Base-by-base conservation (phyloP, 2,888 invertebrate genomes). In the Brachyptera putata region DNA sequence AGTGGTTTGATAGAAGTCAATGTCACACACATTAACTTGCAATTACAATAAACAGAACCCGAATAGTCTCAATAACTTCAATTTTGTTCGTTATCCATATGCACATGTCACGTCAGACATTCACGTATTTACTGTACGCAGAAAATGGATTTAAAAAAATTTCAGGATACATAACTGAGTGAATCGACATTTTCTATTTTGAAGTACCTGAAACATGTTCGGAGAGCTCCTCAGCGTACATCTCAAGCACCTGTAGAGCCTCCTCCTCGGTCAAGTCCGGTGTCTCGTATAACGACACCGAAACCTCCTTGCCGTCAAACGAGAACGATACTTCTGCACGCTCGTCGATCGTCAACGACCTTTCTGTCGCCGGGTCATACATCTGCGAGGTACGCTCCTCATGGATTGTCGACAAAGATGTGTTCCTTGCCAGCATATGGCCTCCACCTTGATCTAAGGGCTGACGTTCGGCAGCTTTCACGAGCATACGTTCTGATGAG, bases 231-330 rank as follows among this genome's bases (percentile, higher is more conserved):
- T 94, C 92, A 0, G 94, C 94, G 70, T 93, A 94, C 91, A 94
- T 93, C 80, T 94, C 93, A 0, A 93, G 88, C 68, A 94, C 91
- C 76, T 93, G 89, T 30, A 92, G 78, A 0, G 93, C 94, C 77
- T 94, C 93, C 73, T 93, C 91, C 74, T 94, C 92, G 0, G 93
- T 94, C 55, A 94, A 78, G 75, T 94, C 94, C 0, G 94, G 94
- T 1, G 94, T 94, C 77, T 94, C 94, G 70, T 93, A 94, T 1
- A 94, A 75, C 2, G 93, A 93, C 0, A 93, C 91, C 0, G 92
- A 92, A 0, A 93, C 91, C 76, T 94, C 93, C 76, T 91, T 91
- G 1, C 93, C 93, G 69, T 93, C 93, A 67, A 94, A 92, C 1
- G 91, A 92, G 70, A 93, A 92, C 0, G 92, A 92, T 34, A 94